A percentile compares a stretch with the other conserved stretches of the same genome.
Conservation (phyloP, 2,113 vertebrate species). For the Petromus typicus region DNA sequence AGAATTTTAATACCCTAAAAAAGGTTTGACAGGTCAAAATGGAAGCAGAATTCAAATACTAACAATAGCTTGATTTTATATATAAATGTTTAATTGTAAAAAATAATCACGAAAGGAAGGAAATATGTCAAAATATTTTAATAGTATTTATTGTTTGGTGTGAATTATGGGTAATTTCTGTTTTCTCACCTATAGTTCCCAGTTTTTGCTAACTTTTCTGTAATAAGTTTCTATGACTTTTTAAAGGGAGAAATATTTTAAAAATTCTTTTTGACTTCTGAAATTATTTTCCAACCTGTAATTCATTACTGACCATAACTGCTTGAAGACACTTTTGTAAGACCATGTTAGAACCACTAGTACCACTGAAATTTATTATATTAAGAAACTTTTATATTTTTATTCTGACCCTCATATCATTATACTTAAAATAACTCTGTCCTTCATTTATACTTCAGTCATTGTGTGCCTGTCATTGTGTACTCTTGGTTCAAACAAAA, state of each 20-base stretch:
- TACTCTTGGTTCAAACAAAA: not conserved
- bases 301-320: not conserved
- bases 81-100: slow-evolving; percentile 73
- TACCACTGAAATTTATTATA: not conserved
- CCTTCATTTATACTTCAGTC: slow-evolving; percentile 26
- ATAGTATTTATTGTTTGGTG: not conserved
- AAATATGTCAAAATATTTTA: slow-evolving; percentile 61
- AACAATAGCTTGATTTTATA: slow-evolving; percentile 67
- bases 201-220: slow-evolving; percentile 52
- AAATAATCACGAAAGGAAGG: slow-evolving; percentile 46
- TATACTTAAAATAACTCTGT: not conserved
- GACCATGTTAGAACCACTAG: not conserved
- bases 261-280: slow-evolving; percentile 12
- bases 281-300: not conserved
- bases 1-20: slow-evolving; percentile 77
- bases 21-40: slow-evolving; percentile 71
- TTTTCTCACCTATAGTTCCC: slow-evolving; percentile 2
- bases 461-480: not conserved
- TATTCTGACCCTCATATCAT: not conserved
- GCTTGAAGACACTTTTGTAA: not conserved
- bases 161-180: slow-evolving; percentile 65
- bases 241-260: slow-evolving; percentile 38
- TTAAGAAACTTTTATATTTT: not conserved
- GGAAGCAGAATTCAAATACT: slow-evolving; percentile 63
- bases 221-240: slow-evolving; percentile 39